phyloP scores from a whole-genome alignment of 2,888 invertebrate genomes.

The Lapara coniferarum region DNA sequence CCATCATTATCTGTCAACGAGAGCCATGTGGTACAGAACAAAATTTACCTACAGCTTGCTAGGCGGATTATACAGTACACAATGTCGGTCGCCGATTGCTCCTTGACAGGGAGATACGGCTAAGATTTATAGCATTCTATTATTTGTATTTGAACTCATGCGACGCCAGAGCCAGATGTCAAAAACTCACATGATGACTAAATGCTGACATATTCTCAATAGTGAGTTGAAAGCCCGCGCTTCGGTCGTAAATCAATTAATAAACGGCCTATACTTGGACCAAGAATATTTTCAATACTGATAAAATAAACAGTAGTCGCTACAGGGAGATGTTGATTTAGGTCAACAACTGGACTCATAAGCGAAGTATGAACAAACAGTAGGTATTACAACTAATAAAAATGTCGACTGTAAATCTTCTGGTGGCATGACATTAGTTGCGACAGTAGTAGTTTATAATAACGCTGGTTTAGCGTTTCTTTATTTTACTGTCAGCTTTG shows the following conservation, averaged over 20 bases:
- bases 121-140: slow-evolving; percentile 48
- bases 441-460: too few species aligned
- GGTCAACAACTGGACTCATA: slow-evolving; percentile 53
- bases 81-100: not conserved
- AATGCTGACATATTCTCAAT: slow-evolving; percentile 25
- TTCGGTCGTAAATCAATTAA: slow-evolving; percentile 54
- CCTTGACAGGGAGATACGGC: not conserved
- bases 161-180: slow-evolving; percentile 49
- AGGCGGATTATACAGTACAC: not conserved
- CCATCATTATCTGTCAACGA: not conserved
- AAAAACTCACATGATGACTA: slow-evolving; percentile 37
- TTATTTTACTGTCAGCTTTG: too few species aligned
- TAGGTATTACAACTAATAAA: slow-evolving; percentile 54
- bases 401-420: slow-evolving; percentile 34
- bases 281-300: not conserved
- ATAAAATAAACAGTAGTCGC: not conserved
- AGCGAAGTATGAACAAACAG: slow-evolving; percentile 51
- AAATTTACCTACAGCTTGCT: not conserved
- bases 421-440: not conserved
- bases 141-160: slow-evolving; percentile 44
- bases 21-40: slow-evolving; percentile 5
- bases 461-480: too few species aligned
- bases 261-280: slow-evolving; percentile 23
- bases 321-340: slow-evolving; percentile 41
- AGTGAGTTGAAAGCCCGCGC: slow-evolving; percentile 39